These are phyloP conservation scores for Cephalophus harveyi DNA, from an alignment of 2,113 vertebrate genomes.

Conservation along the genomic window DNA sequence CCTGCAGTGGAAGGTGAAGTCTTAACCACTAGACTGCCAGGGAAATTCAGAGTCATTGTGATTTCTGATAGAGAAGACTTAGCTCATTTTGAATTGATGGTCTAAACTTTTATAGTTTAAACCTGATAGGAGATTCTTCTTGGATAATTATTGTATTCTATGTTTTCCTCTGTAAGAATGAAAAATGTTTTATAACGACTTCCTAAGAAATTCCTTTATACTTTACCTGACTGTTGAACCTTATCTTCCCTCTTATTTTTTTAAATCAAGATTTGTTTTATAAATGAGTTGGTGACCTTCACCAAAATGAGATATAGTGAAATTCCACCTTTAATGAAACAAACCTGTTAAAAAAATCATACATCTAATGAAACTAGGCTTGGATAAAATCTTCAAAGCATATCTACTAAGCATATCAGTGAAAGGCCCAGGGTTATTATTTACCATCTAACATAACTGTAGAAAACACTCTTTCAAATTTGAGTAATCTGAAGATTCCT, in stretches of 20 bases:
- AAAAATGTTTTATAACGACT: not conserved
- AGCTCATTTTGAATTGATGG: not conserved
- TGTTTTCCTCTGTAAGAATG: not conserved
- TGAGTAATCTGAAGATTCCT: not conserved
- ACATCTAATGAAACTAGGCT: not conserved
- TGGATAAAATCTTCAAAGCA: not conserved
- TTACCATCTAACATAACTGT: not conserved
- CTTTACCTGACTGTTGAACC: not conserved
- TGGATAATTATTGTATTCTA: not conserved
- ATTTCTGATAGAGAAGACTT: not conserved
- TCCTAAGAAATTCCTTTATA: not conserved
- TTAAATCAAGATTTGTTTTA: not conserved
- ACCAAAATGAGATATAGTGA: not conserved
- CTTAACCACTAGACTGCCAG: not conserved
- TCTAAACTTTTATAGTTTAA: not conserved
- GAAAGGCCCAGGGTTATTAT: not conserved
- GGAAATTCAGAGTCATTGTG: not conserved
- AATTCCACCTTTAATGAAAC: not conserved
- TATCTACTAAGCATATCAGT: not conserved
- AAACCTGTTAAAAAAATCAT: not conserved
- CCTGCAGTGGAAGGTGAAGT: not conserved
- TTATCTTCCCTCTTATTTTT: not conserved
- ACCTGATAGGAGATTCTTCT: not conserved
- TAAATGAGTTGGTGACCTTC: not conserved
- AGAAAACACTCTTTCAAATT: not conserved